Conservation (phyloP, 2,888 invertebrate species). For the Amiota minor region DNA sequence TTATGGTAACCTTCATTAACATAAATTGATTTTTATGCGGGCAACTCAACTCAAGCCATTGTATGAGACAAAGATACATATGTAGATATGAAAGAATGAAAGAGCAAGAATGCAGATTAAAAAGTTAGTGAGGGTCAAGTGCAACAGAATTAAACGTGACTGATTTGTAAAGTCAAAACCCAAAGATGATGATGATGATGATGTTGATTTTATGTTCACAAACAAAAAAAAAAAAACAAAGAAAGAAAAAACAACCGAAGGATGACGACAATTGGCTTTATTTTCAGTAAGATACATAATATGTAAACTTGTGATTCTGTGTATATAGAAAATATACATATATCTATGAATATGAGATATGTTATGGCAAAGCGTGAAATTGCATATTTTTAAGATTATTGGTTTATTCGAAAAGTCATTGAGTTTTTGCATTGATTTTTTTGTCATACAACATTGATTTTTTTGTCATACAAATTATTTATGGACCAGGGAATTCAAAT, state of each 20-base stretch:
- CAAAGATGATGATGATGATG: conserved; percentile 15
- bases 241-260: not conserved
- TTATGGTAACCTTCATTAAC: conserved; percentile 16
- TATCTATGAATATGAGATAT: no score
- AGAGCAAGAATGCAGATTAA: not conserved
- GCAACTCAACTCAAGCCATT: not conserved
- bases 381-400: no score
- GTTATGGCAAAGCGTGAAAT: no score
- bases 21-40: conserved; percentile 25
- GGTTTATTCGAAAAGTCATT: no score
- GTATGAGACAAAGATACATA: not conserved
- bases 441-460: no score
- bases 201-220: conserved; percentile 10
- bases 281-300: no score
- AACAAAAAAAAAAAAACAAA: not conserved
- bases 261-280: no score
- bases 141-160: conserved; percentile 23
- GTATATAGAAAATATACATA: no score
- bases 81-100: not conserved
- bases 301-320: no score
- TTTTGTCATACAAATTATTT: no score
- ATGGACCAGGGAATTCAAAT: no score
- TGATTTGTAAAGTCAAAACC: conserved; percentile 22
- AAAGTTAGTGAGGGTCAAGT: conserved; percentile 7
- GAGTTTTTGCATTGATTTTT: no score